These are phyloP conservation scores for Spinibarbus caldwelli DNA, from an alignment of 2,797 vertebrate species.

Conservation along the genomic window DNA sequence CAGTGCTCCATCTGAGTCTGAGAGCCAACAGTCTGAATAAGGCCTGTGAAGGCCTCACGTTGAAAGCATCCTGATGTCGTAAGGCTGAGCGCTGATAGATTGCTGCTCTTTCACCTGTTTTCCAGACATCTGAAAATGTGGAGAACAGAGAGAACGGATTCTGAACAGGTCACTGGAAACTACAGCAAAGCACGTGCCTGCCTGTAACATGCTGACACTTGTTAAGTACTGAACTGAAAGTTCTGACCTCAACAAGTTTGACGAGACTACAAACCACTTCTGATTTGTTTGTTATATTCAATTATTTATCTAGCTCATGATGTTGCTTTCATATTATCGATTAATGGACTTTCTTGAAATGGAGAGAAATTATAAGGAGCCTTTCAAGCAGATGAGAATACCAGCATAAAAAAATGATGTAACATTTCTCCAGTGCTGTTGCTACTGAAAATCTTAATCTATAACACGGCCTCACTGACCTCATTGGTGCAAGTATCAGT, in stretches of 20 bases:
- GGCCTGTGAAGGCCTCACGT: background rate
- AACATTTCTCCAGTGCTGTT: background rate
- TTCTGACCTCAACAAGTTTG: background rate
- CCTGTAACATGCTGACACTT: slow-evolving; percentile 13
- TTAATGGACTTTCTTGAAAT: background rate
- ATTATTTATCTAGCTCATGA: background rate
- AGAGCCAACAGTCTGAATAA: background rate
- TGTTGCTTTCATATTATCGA: background rate
- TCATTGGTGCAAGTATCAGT: too few relatives aligned
- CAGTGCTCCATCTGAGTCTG: background rate
- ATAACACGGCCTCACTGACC: background rate
- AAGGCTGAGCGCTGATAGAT: background rate
- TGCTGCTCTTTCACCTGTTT: slow-evolving; percentile 11
- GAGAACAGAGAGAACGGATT: slow-evolving; percentile 21
- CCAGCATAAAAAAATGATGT: background rate
- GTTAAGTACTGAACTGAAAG: slow-evolving; percentile 10
- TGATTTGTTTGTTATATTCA: slow-evolving; percentile 21
- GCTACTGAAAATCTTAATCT: background rate
- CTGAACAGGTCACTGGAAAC: background rate
- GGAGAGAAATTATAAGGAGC: background rate
- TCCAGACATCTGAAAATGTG: background rate
- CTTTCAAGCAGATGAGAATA: background rate
- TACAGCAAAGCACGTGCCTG: background rate
- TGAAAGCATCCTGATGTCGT: background rate
- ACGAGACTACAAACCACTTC: background rate